Conservation (phyloP, 2,888 invertebrate species). For the Eupelmus urozonus region DNA sequence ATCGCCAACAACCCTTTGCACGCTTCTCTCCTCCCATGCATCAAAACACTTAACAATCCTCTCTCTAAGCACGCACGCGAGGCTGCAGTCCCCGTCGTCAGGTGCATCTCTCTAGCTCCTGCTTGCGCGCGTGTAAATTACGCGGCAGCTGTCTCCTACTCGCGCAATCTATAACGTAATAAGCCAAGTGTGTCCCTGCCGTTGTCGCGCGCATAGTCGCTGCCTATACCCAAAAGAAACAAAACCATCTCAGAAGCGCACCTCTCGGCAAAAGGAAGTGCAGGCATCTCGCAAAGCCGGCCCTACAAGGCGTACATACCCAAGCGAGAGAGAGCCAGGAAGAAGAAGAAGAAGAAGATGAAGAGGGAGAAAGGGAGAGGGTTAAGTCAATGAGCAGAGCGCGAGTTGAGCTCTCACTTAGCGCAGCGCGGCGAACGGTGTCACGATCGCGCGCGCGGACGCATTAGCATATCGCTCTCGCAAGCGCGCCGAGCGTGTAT, state of each 20-base stretch:
- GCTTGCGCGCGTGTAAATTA: constrained; percentile 42
- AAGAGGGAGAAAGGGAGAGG: constrained; percentile 1
- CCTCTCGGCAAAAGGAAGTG: no score
- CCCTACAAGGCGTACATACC: no score
- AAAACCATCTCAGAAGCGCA: no score
- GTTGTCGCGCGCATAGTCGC: constrained; percentile 7
- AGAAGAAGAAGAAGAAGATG: neutral
- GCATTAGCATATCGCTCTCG: constrained; percentile 75
- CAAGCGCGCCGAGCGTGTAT: neutral
- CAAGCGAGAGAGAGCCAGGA: constrained; percentile 1
- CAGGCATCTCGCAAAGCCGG: no score
- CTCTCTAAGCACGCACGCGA: no score
- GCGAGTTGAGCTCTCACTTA: constrained; percentile 77
- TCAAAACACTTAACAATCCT: no score
- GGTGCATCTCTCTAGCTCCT: no score
- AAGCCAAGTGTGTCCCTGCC: constrained; percentile 6
- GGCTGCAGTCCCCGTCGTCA: no score
- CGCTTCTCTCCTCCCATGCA: no score
- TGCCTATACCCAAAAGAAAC: no score
- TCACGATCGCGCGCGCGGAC: constrained; percentile 72
- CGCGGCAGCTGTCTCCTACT: constrained; percentile 5
- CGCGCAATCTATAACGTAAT: constrained; percentile 39
- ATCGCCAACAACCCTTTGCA: no score
- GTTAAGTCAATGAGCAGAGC: constrained; percentile 66
- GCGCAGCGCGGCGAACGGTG: constrained; percentile 72